phyloP scores from a whole-genome alignment of 2,113 vertebrate species.

The Percina caprodes region DNA sequence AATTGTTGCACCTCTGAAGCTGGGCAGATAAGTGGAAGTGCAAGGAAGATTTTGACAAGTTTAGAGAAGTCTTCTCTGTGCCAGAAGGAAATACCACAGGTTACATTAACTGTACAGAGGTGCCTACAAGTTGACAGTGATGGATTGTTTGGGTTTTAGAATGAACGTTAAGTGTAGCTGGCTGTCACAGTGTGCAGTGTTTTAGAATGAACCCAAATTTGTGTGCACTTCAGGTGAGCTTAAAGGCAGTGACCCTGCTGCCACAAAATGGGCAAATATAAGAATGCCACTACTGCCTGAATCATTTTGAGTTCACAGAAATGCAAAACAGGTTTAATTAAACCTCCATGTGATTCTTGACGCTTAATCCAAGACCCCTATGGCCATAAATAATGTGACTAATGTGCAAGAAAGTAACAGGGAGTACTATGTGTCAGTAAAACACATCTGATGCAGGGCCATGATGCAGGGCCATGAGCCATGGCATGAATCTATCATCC shows the following conservation, averaged over 20 bases:
- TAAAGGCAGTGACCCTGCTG: constrained; percentile 39
- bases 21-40: not conserved
- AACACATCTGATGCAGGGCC: constrained; percentile 17
- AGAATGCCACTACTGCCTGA: not conserved
- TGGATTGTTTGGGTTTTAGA: constrained; percentile 63
- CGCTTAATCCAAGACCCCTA: not conserved
- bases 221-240: constrained; percentile 16
- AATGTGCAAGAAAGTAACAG: constrained; percentile 22
- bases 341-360: not conserved
- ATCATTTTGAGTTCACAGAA: constrained; percentile 15
- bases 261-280: constrained; percentile 7
- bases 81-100: constrained; percentile 39
- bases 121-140: constrained; percentile 42
- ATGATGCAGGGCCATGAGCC: constrained; percentile 6
- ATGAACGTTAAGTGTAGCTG: constrained; percentile 39
- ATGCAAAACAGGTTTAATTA: constrained; percentile 14
- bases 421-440: constrained; percentile 15
- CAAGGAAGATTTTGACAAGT: not conserved
- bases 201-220: constrained; percentile 31
- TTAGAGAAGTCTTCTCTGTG: constrained; percentile 16
- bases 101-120: constrained; percentile 28
- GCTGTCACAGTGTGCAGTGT: constrained; percentile 21
- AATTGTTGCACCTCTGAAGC: not conserved
- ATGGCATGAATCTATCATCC: constrained; percentile 51
- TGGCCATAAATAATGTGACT: not conserved